These are phyloP conservation scores for Tupaia chinensis DNA, from an alignment of 2,113 vertebrate genomes.

Conservation along the genomic window DNA sequence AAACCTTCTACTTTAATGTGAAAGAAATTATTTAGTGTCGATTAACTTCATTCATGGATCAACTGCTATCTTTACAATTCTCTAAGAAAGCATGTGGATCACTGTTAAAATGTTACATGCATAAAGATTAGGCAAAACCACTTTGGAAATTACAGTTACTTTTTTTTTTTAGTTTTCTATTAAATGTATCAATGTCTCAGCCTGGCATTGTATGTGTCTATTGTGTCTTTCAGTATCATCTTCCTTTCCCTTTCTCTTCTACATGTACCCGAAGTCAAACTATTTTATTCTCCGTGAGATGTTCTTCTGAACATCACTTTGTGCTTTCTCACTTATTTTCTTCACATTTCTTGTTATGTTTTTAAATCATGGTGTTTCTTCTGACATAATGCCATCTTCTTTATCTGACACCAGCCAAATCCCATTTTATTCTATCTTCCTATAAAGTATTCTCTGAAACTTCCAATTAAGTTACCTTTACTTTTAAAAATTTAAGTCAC, in stretches of 20 bases:
- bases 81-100: background rate
- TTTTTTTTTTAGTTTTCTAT: background rate
- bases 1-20: conserved; percentile 11
- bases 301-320: background rate
- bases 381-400: background rate
- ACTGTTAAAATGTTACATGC: conserved; percentile 26
- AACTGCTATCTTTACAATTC: conserved; percentile 8
- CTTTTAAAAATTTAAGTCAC: background rate
- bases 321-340: background rate
- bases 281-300: background rate
- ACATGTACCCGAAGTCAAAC: background rate
- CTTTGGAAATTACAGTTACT: conserved; percentile 18
- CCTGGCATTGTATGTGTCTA: background rate
- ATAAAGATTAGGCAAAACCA: background rate
- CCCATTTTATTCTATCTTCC: background rate
- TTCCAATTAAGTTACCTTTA: background rate
- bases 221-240: background rate
- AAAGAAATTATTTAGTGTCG: conserved; percentile 49
- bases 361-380: background rate
- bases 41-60: conserved; percentile 40
- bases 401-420: background rate
- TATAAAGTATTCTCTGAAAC: background rate
- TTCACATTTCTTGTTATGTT: background rate
- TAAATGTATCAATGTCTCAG: background rate
- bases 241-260: background rate